These are phyloP conservation scores for Coracopsis vasa DNA, from an alignment of 2,113 vertebrate species.

Conservation along the genomic window DNA sequence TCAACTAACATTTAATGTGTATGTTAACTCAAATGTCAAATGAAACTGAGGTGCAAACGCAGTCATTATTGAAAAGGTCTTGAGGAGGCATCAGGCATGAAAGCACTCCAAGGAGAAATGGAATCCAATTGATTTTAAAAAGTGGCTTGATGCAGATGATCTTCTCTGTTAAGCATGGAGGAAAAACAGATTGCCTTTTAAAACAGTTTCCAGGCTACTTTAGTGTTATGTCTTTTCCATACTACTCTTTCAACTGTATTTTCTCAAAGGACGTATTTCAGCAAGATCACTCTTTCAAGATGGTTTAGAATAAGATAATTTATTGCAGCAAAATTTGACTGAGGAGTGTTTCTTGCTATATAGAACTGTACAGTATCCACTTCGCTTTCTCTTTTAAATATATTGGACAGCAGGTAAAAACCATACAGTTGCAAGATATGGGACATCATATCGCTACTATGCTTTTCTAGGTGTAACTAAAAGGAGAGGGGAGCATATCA, in stretches of 20 bases:
- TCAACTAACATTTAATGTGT: neutral
- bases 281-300: neutral
- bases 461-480: neutral
- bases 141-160: neutral
- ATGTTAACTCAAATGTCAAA: neutral
- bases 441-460: neutral
- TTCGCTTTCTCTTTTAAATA: neutral
- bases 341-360: neutral
- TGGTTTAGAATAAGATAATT: neutral
- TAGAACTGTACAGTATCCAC: neutral
- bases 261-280: neutral
- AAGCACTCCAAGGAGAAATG: neutral
- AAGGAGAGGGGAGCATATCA: neutral
- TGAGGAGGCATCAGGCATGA: neutral
- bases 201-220: neutral
- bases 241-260: neutral
- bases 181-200: neutral
- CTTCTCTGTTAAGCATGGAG: neutral
- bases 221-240: neutral
- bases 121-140: neutral
- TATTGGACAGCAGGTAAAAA: neutral
- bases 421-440: neutral
- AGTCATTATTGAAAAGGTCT: neutral
- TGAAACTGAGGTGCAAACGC: neutral
- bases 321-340: neutral